Evolutionary conservation across 1,140 invertebrate species (phyloP).

Genomic region (Gonatopus flavifemur): DNA sequence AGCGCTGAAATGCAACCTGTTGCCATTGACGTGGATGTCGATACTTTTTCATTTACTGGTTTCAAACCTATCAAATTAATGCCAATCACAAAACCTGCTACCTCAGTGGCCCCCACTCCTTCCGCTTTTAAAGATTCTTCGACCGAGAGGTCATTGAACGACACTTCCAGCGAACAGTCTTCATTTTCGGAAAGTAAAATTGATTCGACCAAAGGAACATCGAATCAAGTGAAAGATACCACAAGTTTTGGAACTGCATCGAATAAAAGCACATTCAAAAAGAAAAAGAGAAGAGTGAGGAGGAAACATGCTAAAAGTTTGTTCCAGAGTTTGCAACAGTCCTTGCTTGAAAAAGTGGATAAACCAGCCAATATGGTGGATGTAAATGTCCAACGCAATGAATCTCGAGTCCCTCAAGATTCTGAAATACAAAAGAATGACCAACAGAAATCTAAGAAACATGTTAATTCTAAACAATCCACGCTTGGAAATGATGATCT

Average conservation of each 20-base stretch:
- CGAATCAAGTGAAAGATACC: too few species aligned
- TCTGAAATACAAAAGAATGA: too few species aligned
- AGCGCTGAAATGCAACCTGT: conserved; percentile 43
- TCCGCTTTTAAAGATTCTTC: conserved; percentile 21
- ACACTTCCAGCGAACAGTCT: background rate
- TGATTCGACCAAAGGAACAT: too few species aligned
- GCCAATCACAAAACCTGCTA: conserved; percentile 22
- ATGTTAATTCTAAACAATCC: too few species aligned
- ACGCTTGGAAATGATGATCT: too few species aligned
- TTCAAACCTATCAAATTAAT: conserved; percentile 42
- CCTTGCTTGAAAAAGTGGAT: background rate
- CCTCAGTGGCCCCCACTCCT: conserved; percentile 15
- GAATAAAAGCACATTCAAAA: background rate
- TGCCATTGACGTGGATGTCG: background rate
- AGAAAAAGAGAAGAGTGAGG: background rate
- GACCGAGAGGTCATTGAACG: conserved; percentile 10
- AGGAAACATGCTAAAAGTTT: background rate
- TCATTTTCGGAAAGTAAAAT: background rate
- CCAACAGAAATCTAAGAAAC: too few species aligned
- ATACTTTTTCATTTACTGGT: conserved; percentile 1
- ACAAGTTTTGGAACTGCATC: background rate
- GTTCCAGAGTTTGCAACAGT: background rate
- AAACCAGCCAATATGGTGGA: too few species aligned
- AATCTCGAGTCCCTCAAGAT: too few species aligned
- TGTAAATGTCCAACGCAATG: too few species aligned